phyloP scores from a whole-genome alignment of 37 sponge, comb jelly and placozoan genomes.

The Mnemiopsis leidyi region DNA sequence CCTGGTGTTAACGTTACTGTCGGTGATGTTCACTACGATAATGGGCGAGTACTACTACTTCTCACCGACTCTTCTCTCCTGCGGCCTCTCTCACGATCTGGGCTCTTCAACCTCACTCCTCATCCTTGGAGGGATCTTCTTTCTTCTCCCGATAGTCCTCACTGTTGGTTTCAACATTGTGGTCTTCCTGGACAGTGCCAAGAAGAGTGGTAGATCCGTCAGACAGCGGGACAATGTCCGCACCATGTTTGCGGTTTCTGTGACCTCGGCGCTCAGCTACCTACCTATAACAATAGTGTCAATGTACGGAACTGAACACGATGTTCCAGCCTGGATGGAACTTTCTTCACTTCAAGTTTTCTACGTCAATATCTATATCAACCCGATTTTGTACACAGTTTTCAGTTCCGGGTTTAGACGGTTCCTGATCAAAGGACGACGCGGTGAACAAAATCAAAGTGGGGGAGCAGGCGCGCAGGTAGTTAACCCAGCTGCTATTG shows the following conservation, averaged over 20 bases:
- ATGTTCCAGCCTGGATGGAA: neutral
- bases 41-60: neutral
- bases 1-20: neutral
- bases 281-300: neutral
- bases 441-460: neutral
- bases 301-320: neutral
- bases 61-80: neutral
- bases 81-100: neutral
- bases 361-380: neutral
- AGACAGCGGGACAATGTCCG: neutral
- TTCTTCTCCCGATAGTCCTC: neutral
- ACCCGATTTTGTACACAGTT: neutral
- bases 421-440: neutral
- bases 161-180: neutral
- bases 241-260: neutral
- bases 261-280: neutral
- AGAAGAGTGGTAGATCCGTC: neutral
- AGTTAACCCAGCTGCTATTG: too few species aligned
- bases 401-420: neutral
- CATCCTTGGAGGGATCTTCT: neutral
- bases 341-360: neutral
- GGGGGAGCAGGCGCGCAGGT: neutral
- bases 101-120: neutral
- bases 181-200: neutral
- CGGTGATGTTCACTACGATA: neutral